A percentile compares a stretch with the other conserved stretches of the same genome.
Conservation (phyloP, 2,888 invertebrate genomes). For the Camponotus fellah region DNA sequence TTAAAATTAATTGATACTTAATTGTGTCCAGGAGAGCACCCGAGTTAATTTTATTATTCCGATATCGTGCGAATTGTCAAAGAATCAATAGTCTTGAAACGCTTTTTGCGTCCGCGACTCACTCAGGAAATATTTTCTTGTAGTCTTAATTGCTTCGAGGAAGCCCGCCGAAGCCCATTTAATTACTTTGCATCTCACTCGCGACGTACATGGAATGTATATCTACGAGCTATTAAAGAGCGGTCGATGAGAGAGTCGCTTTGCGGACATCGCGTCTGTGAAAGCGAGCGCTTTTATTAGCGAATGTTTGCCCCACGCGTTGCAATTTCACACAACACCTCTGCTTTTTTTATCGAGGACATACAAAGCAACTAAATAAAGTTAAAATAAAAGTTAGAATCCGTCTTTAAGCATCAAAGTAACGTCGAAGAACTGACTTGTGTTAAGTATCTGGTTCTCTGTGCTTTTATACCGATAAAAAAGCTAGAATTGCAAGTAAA, state of each 20-base stretch:
- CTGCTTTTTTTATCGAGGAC: not conserved
- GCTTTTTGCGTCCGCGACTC: constrained; percentile 8
- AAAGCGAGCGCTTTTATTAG: constrained; percentile 40
- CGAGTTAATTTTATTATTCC: constrained; percentile 35
- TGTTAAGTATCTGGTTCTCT: not conserved
- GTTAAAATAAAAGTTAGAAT: constrained; percentile 14
- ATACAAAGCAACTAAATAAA: constrained; percentile 16
- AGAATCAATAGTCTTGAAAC: constrained; percentile 31
- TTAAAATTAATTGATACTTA: constrained; percentile 54
- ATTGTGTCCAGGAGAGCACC: constrained; percentile 25
- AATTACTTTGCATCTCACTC: constrained; percentile 34
- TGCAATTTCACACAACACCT: constrained; percentile 24
- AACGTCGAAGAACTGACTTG: not conserved
- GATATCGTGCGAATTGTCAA: constrained; percentile 25
- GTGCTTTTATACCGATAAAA: not conserved
- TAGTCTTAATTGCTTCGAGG: constrained; percentile 27
- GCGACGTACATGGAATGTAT: constrained; percentile 34
- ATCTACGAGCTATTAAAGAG: constrained; percentile 28
- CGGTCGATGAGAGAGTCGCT: constrained; percentile 37
- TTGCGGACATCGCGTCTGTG: constrained; percentile 8
- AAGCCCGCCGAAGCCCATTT: constrained; percentile 40
- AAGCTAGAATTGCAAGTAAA: not conserved
- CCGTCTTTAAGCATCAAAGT: constrained; percentile 3
- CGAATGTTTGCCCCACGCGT: constrained; percentile 12
- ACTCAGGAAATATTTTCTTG: constrained; percentile 33